A percentile compares a stretch with the other conserved stretches of the same genome.
These are phyloP conservation scores for Psittacula cyanocephala DNA, from an alignment of 2,113 vertebrate species.

Conservation along the genomic window DNA sequence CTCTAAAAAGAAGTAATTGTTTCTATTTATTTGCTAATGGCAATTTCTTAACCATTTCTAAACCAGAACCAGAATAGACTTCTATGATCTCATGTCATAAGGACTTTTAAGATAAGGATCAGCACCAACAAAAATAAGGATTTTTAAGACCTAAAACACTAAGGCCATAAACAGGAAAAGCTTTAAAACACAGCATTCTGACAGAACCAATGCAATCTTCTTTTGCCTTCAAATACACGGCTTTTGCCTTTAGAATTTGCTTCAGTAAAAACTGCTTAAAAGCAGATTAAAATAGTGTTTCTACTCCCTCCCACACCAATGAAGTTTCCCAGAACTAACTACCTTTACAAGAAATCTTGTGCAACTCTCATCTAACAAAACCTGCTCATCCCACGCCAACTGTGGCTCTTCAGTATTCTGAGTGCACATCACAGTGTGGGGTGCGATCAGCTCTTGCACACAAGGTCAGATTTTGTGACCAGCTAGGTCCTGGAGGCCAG, in stretches of 20 bases:
- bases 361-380: not conserved
- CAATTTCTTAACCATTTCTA: not conserved
- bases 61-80: not conserved
- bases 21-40: not conserved
- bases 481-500: not conserved
- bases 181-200: not conserved
- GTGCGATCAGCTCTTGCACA: not conserved
- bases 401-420: not conserved
- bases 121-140: not conserved
- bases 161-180: not conserved
- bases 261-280: not conserved
- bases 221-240: not conserved
- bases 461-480: not conserved
- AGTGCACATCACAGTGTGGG: rapidly evolving
- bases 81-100: not conserved
- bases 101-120: not conserved
- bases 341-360: not conserved
- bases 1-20: not conserved
- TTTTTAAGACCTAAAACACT: not conserved
- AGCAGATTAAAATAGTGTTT: not conserved
- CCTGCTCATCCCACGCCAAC: not conserved
- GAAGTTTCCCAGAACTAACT: not conserved
- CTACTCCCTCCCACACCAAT: not conserved
- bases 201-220: not conserved
- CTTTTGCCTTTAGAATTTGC: not conserved